Evolutionary conservation across 2,113 vertebrate genomes (phyloP).

Genomic region (Heliornis fulica): DNA sequence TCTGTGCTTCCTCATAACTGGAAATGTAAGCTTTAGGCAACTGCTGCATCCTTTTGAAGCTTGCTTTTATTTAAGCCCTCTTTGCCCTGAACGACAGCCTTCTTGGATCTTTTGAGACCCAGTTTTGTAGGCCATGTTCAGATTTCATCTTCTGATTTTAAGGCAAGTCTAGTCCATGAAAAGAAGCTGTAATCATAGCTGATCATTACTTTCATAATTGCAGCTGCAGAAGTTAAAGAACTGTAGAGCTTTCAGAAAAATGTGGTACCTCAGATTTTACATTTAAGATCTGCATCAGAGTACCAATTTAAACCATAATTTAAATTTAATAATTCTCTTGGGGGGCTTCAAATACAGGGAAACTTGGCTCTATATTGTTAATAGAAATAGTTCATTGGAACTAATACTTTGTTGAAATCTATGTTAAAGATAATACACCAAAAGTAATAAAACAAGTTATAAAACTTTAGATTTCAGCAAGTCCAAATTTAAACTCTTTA

Average conservation of each 20-base stretch:
- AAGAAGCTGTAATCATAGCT: neutral
- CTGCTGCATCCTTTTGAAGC: neutral
- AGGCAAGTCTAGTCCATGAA: neutral
- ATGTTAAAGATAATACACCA: neutral
- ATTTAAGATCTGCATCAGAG: neutral
- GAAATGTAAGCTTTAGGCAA: neutral
- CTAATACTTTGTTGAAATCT: neutral
- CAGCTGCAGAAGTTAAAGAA: neutral
- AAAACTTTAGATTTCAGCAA: neutral
- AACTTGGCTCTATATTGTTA: neutral
- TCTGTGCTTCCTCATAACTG: neutral
- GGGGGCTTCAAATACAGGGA: neutral
- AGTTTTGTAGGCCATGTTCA: neutral
- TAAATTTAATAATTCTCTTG: neutral
- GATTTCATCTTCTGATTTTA: neutral
- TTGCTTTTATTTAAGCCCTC: neutral
- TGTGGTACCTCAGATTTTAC: neutral
- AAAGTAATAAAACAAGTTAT: neutral
- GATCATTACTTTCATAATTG: neutral
- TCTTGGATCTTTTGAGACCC: neutral
- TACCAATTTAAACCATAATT: neutral
- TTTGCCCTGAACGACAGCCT: neutral
- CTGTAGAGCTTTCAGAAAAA: neutral
- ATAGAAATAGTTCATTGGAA: neutral
- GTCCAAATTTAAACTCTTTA: neutral